Base-by-base conservation (phyloP, 1,140 invertebrate genomes). In the Drosophila mojavensis region DNA sequence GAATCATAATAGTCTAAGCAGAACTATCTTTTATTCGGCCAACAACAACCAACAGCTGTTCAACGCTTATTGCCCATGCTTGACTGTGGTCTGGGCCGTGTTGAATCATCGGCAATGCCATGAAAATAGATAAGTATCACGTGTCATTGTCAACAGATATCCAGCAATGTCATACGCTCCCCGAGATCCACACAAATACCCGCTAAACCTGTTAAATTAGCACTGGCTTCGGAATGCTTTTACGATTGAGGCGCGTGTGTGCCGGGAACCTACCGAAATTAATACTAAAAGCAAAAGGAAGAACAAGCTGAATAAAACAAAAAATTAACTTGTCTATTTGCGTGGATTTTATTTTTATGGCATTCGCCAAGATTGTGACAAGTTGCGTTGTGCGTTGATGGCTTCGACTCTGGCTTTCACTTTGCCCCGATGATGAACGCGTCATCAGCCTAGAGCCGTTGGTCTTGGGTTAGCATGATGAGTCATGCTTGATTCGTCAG, bases 301-400 rank as follows among this genome's bases (percentile, higher is more conserved):
- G 1, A 24, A 28, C 28, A 28, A 28, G 28, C 4, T 5, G 28
- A 17, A 62, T 4, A 62, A 39, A 24, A 7, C 5, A 43, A 33
- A 63, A 78, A 69, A 81, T 83, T 70, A 81, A 74, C 74, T 81
- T 81, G 74, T 74, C 79, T 81, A 74, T 83, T 79, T 67, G 80
- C 48, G 26, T 64, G 70, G 70, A 75, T 82, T 81, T 75, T 17
- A 71, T 51, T 66, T 82, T 81, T 82, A 81, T 78, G 74, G 62
- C 28, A 45, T 47, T 63, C 11, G 48, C 51, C 41, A 59, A 65
- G 61, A 60, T 28, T 43, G 70, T 60, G 59, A 50, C 47, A 71
- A 60, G 50, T 33, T 24, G n/a, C 36, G 36, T 39, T 47, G 17
- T 17, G 58, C 39, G 13, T 62, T 62, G 41, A 69, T 62, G 58